Evolutionary conservation across 2,888 invertebrate species (phyloP).

Genomic region (Apodemia zela): DNA sequence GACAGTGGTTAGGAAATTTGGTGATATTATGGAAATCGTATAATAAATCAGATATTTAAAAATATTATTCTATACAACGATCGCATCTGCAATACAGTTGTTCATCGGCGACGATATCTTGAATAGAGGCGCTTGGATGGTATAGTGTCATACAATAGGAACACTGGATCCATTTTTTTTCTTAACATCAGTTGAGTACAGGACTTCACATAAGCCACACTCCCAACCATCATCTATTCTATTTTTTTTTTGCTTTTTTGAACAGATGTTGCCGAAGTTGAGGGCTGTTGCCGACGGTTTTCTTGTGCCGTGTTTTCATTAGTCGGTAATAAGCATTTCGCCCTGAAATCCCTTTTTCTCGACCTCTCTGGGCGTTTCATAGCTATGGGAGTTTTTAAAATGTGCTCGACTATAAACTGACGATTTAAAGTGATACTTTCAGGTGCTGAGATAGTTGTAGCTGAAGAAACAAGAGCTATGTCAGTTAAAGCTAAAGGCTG

Average conservation of each 20-base stretch:
- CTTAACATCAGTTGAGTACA: slow-evolving; percentile 16
- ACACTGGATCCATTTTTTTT: slow-evolving; percentile 13
- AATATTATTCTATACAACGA: too few species aligned
- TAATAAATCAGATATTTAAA: too few species aligned
- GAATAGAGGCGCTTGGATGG: too few species aligned
- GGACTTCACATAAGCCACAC: slow-evolving; percentile 2
- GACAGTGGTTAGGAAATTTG: too few species aligned
- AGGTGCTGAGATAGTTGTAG: neutral
- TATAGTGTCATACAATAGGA: too few species aligned
- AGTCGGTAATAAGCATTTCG: neutral
- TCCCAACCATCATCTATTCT: neutral
- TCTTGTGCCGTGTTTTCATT: neutral
- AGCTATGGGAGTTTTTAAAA: neutral
- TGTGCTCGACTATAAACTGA: neutral
- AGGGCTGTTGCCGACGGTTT: neutral
- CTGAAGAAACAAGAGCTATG: neutral
- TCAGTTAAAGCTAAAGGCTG: neutral
- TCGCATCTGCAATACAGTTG: too few species aligned
- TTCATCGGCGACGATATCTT: too few species aligned
- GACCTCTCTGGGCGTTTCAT: neutral
- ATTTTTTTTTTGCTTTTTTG: slow-evolving; percentile 9
- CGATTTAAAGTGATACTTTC: neutral
- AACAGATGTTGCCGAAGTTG: slow-evolving; percentile 2
- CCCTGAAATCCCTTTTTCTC: neutral
- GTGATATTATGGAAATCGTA: too few species aligned